Evolutionary conservation across 2,888 invertebrate genomes (phyloP).

Genomic region (Cantharis nigra): DNA sequence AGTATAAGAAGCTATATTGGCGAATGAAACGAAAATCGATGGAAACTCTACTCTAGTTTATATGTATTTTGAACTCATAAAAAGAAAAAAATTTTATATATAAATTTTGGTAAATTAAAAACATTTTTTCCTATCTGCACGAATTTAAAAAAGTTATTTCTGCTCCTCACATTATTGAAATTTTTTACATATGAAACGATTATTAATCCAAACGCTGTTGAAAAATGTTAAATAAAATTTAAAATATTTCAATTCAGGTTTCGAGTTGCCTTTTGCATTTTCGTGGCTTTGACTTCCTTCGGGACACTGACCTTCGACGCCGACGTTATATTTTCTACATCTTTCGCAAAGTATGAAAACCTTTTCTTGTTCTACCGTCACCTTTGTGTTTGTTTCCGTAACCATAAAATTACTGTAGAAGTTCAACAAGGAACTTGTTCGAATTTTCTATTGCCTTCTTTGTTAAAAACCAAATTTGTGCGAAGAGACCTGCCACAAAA

Average conservation of each 20-base stretch:
- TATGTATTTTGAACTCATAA: neutral
- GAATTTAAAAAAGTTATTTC: neutral
- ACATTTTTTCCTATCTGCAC: neutral
- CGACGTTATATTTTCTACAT: neutral
- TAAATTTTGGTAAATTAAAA: neutral
- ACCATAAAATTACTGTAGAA: neutral
- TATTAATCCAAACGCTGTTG: neutral
- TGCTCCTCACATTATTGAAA: neutral
- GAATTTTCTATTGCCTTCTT: neutral
- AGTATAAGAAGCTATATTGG: neutral
- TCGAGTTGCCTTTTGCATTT: neutral
- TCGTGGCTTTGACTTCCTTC: neutral
- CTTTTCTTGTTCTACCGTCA: neutral
- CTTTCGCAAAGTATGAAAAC: neutral
- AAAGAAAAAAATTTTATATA: neutral
- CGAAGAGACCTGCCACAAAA: neutral
- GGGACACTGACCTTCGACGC: neutral
- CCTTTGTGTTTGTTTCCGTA: neutral
- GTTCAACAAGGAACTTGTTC: neutral
- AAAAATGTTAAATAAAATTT: neutral
- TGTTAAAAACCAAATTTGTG: neutral
- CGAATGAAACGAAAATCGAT: neutral
- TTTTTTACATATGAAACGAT: neutral
- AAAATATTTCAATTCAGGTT: neutral
- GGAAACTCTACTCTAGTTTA: neutral